Evolutionary conservation across 2,888 invertebrate genomes (phyloP).

Genomic region (Mactromeris polynyma): DNA sequence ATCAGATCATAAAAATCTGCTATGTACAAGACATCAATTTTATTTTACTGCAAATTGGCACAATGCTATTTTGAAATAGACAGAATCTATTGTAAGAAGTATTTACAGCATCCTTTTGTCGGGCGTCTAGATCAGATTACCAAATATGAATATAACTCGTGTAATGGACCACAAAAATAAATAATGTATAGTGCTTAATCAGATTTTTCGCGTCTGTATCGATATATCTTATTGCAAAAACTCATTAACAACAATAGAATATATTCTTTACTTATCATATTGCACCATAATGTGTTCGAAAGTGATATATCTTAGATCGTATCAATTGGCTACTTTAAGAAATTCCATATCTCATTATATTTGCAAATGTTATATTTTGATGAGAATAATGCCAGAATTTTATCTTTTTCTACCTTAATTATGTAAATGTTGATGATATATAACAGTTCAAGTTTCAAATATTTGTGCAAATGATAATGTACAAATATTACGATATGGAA

Average conservation of each 20-base stretch:
- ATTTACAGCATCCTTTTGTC: not conserved
- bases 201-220: not conserved
- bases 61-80: not conserved
- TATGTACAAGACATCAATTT: not conserved
- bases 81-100: not conserved
- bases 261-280: not conserved
- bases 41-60: slow-evolving; percentile 6
- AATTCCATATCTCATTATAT: not conserved
- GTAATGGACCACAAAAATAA: not conserved
- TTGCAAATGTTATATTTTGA: not conserved
- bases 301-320: not conserved
- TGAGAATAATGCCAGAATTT: not conserved
- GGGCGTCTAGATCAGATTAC: slow-evolving; percentile 3
- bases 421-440: not conserved
- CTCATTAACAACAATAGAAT: slow-evolving; percentile 2
- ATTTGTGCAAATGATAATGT: not conserved
- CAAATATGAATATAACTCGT: slow-evolving; percentile 3
- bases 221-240: not conserved
- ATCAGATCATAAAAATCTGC: not conserved
- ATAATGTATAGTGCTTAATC: not conserved
- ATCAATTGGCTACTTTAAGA: not conserved
- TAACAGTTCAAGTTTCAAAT: not conserved
- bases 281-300: not conserved
- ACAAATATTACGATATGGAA: not conserved
- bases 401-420: not conserved